Percentiles rank a stretch among this genome's conserved stretches.
Conservation (phyloP, 2,888 invertebrate genomes). For the Agrenia bidenticulata region DNA sequence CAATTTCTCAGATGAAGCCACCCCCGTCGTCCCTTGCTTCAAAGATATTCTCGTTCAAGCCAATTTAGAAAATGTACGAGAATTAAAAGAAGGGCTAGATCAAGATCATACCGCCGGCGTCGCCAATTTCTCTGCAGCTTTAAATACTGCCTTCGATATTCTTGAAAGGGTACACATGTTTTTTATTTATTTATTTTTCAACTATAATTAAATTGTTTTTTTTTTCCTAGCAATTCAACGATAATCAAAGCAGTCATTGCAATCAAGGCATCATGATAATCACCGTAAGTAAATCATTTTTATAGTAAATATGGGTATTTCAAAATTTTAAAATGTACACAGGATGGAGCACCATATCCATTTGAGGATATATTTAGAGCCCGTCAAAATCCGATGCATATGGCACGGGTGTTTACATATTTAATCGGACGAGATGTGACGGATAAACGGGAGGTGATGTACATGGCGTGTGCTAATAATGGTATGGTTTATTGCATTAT, state of each 20-base stretch:
- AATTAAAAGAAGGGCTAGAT: conserved; percentile 70
- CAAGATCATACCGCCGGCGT: conserved; percentile 71
- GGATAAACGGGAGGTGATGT: conserved; percentile 88
- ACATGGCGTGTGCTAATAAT: conserved; percentile 98
- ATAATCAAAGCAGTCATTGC: conserved; percentile 81
- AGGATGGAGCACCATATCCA: conserved; percentile 93
- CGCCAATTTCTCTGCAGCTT: conserved; percentile 80
- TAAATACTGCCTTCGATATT: conserved; percentile 79
- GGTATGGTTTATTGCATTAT: conserved; percentile 62
- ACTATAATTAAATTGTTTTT: background rate
- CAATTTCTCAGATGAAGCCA: conserved; percentile 70
- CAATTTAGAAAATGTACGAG: conserved; percentile 79
- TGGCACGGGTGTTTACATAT: conserved; percentile 96
- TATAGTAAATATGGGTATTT: too few relatives aligned
- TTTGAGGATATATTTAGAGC: conserved; percentile 85
- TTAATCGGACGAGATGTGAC: conserved; percentile 90
- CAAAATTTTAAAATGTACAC: too few relatives aligned
- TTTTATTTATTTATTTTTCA: too few relatives aligned
- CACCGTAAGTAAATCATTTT: conserved; percentile 66
- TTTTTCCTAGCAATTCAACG: conserved; percentile 51
- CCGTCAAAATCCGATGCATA: conserved; percentile 62
- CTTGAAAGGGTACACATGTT: conserved; percentile 73
- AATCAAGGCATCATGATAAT: conserved; percentile 98
- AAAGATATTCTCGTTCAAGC: conserved; percentile 82
- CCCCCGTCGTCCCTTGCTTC: conserved; percentile 82